Percentiles rank a stretch among this genome's conserved stretches.
These are phyloP conservation scores for Nephrotoma guestfalica DNA, from an alignment of 2,888 invertebrate species.

Conservation along the genomic window DNA sequence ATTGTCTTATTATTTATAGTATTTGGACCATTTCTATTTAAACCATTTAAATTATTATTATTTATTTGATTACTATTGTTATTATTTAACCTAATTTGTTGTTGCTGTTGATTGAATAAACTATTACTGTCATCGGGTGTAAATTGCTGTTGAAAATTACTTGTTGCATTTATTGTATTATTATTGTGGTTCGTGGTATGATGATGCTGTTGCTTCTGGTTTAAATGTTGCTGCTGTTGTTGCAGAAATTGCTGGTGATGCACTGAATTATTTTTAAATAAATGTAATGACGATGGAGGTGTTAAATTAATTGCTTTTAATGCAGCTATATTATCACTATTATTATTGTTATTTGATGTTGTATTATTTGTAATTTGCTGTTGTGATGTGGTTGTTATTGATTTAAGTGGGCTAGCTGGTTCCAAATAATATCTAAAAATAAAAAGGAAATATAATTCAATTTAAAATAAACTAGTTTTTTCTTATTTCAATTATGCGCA, in stretches of 20 bases:
- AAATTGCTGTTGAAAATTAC: conserved; percentile 6
- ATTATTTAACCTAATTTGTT: conserved; percentile 6
- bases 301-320: conserved; percentile 28
- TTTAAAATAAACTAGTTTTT: not conserved
- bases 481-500: not conserved
- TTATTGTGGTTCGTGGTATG: conserved; percentile 11
- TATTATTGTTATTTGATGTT: conserved; percentile 3
- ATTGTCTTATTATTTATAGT: not conserved
- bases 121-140: conserved; percentile 10
- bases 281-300: conserved; percentile 28
- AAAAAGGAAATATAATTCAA: not conserved
- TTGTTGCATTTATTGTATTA: conserved; percentile 1
- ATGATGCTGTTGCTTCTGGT: conserved; percentile 6
- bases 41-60: not conserved
- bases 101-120: conserved; percentile 8
- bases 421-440: conserved; percentile 25
- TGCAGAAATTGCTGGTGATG: conserved; percentile 19
- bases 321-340: conserved; percentile 10
- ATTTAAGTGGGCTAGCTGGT: conserved; percentile 33
- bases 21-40: not conserved
- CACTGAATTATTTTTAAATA: conserved; percentile 7
- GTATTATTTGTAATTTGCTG: conserved; percentile 14
- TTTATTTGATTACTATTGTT: conserved; percentile 3
- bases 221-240: conserved; percentile 16
- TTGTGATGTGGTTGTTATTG: conserved; percentile 26